phyloP scores from a whole-genome alignment of 2,113 vertebrate genomes.

The Heptranchias perlo region DNA sequence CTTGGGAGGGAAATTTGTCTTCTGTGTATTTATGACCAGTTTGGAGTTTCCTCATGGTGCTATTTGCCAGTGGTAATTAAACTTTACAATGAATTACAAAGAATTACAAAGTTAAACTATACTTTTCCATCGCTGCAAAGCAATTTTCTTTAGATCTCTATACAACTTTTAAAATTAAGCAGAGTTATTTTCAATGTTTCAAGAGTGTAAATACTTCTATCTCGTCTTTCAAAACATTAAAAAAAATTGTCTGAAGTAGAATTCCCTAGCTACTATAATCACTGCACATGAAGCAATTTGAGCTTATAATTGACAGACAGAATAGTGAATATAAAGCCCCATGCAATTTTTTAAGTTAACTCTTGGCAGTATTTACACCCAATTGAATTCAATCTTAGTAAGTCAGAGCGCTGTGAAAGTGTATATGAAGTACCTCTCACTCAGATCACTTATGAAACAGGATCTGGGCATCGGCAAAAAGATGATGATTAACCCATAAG shows the following conservation, averaged over 20 bases:
- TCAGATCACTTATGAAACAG: not conserved
- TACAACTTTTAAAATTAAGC: not conserved
- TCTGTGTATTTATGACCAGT: not conserved
- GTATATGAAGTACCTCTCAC: not conserved
- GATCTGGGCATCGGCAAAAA: not conserved
- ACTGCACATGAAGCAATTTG: not conserved
- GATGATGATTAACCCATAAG: not conserved
- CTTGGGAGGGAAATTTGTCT: not conserved
- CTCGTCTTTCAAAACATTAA: not conserved
- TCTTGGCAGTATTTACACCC: not conserved
- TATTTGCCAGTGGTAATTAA: not conserved
- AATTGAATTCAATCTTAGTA: not conserved
- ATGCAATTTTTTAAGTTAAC: not conserved
- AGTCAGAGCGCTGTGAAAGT: not conserved
- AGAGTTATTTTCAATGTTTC: not conserved
- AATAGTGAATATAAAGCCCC: not conserved
- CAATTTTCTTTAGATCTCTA: not conserved
- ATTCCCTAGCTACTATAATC: not conserved
- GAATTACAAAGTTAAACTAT: not conserved
- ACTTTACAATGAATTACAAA: too few relatives aligned
- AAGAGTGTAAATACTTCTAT: not conserved
- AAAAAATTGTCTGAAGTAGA: not conserved
- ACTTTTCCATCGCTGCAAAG: not conserved
- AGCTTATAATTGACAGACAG: not conserved
- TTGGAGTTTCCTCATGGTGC: not conserved